Evolutionary conservation across 2,888 invertebrate genomes (phyloP), one percentile per base, ranked within the genome.

Genomic region (Graphium colonna): DNA sequence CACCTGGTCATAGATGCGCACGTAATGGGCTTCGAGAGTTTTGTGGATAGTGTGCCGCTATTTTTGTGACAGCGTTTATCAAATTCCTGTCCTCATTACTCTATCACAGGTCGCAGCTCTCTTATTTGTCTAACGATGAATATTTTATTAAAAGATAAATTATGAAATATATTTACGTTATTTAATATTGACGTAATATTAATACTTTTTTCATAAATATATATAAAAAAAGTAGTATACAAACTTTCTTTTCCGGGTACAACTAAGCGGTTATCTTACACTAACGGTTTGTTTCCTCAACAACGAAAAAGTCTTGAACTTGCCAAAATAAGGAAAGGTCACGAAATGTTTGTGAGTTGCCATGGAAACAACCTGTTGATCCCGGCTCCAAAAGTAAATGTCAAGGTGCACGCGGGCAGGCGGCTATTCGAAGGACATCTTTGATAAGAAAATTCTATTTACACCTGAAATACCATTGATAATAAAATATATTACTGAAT

Each of bases 281-380:
- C 43, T 26, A 31, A 31, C 21, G 21, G 5, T 31, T 9, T 9
- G 1, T n/a, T 36, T 12, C 36, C 36, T 36, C 12, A 1, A 36
- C 3, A 36, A 36, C 36, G 4, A 12, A 36, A 36, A n/a, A 12
- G 36, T 12, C 36, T n/a, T 36, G 36, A 36, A 36, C 36, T 39
- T 57, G 54, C 45, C 51, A 54, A 65, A 72, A 67, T 60, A 65
- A 68, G 75, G 68, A 78, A 82, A 79, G 77, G 80, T 78, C 72
- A 72, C 59, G 65, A 60, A 62, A 61, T 60, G 62, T 67, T 67
- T 63, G 52, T 46, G 53, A 52, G 65, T 84, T 87, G 69, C 64
- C 71, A 82, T 81, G 71, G 71, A 59, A 67, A 84, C 79, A 65
- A 76, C 73, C 74, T 79, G 85, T 82, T 81, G 79, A 78, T 77